These are phyloP conservation scores for Cetonia aurata DNA, from an alignment of 2,888 invertebrate species.

Conservation along the genomic window DNA sequence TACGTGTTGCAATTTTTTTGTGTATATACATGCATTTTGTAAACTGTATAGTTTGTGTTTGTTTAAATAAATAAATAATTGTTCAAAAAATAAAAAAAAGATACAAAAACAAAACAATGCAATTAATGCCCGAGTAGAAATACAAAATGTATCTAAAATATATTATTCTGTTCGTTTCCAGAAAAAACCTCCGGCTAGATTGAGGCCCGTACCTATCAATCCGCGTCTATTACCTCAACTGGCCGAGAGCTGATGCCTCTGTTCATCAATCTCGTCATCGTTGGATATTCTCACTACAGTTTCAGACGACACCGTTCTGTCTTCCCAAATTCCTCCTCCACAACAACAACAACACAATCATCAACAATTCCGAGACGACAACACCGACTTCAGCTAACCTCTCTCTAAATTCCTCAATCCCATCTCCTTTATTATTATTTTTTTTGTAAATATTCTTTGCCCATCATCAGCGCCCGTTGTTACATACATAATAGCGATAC, in stretches of 20 bases:
- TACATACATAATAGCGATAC: too few species aligned
- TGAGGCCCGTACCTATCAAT: conserved; percentile 82
- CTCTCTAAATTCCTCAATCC: neutral
- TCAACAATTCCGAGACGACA: too few species aligned
- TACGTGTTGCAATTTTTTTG: too few species aligned
- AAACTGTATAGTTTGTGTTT: too few species aligned
- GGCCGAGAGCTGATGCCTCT: conserved; percentile 70
- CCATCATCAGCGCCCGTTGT: conserved; percentile 26
- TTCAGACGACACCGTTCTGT: conserved; percentile 56
- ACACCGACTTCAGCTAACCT: conserved; percentile 38
- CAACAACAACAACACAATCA: conserved; percentile 47
- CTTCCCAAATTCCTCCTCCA: conserved; percentile 55
- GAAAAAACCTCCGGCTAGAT: conserved; percentile 85
- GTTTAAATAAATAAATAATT: too few species aligned
- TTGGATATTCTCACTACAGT: conserved; percentile 48
- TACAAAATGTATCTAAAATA: too few species aligned
- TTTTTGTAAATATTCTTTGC: conserved; percentile 33
- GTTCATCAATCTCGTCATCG: conserved; percentile 46
- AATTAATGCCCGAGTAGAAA: too few species aligned
- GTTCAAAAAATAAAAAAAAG: too few species aligned
- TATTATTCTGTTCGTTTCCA: too few species aligned
- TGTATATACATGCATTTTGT: too few species aligned
- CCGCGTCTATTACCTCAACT: conserved; percentile 78
- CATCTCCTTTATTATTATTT: neutral
- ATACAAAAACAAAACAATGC: too few species aligned